Percentiles rank a stretch among this genome's conserved stretches.
phyloP scores from a whole-genome alignment of 2,113 vertebrate genomes.

The Nanorana parkeri region DNA sequence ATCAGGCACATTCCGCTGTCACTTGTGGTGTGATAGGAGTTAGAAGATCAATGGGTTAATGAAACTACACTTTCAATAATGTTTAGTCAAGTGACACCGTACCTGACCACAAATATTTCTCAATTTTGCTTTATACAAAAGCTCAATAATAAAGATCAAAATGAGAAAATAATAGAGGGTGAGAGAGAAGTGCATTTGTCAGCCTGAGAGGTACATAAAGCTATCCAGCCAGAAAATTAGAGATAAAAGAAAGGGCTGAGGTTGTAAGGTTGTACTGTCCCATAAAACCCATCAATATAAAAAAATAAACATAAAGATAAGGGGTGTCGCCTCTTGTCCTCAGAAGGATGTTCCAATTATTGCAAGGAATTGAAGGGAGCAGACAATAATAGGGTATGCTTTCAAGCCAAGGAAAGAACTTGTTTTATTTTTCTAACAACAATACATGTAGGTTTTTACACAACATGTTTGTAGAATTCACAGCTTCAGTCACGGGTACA shows the following conservation, averaged over 20 bases:
- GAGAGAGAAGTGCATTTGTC: constrained; percentile 27
- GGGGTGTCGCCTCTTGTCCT: constrained; percentile 9
- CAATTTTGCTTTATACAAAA: constrained; percentile 44
- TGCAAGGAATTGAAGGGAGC: background rate
- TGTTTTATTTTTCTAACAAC: too few species aligned
- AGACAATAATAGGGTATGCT: background rate
- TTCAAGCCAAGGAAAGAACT: background rate
- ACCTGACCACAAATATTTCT: constrained; percentile 23
- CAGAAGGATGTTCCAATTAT: background rate
- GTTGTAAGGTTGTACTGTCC: constrained; percentile 42
- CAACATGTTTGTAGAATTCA: too few species aligned
- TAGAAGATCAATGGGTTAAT: constrained; percentile 26
- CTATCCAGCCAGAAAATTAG: constrained; percentile 51
- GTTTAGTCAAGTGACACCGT: constrained; percentile 1
- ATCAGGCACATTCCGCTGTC: background rate
- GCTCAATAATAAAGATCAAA: constrained; percentile 42
- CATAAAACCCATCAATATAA: constrained; percentile 28
- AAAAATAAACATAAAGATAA: constrained; percentile 10
- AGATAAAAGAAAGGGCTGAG: constrained; percentile 43
- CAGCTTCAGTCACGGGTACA: too few species aligned
- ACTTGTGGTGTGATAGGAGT: background rate
- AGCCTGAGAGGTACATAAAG: constrained; percentile 52
- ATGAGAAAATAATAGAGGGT: constrained; percentile 54
- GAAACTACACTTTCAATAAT: background rate
- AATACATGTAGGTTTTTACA: too few species aligned